Evolutionary conservation across 2,888 invertebrate genomes (phyloP).

Genomic region (Erebia epiphron): DNA sequence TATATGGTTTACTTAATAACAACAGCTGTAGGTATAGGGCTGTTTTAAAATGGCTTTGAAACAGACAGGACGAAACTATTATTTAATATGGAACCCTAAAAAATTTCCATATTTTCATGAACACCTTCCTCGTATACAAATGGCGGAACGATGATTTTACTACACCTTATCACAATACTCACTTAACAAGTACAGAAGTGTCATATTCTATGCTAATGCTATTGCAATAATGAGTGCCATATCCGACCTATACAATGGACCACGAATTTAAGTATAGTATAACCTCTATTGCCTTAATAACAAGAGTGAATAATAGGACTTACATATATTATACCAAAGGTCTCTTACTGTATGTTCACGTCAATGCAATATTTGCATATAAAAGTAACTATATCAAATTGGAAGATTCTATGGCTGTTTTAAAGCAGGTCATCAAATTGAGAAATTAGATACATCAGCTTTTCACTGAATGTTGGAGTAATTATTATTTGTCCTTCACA

Average conservation of each 20-base stretch:
- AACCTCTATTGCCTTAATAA: background rate
- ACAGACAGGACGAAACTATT: too few relatives aligned
- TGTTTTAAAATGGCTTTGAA: too few relatives aligned
- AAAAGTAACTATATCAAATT: conserved; percentile 6
- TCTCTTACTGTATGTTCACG: background rate
- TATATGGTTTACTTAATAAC: too few relatives aligned
- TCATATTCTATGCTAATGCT: conserved; percentile 55
- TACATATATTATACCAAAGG: background rate
- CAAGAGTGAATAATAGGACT: background rate
- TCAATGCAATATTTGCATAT: conserved; percentile 5
- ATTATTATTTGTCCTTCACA: background rate
- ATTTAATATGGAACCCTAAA: too few relatives aligned
- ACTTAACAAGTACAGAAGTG: conserved; percentile 40
- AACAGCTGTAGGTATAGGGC: too few relatives aligned
- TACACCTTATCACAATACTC: conserved; percentile 34
- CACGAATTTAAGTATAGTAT: background rate
- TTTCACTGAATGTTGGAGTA: background rate
- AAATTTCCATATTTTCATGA: background rate
- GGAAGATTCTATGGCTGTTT: background rate
- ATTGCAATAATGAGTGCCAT: conserved; percentile 22
- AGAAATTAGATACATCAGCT: background rate
- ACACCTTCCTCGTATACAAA: background rate
- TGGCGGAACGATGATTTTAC: background rate
- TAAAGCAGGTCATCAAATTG: background rate
- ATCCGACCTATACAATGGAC: conserved; percentile 22